Percentiles rank a stretch among this genome's conserved stretches.
phyloP scores from a whole-genome alignment of 2,113 vertebrate genomes.

The Heteronetta atricapilla region DNA sequence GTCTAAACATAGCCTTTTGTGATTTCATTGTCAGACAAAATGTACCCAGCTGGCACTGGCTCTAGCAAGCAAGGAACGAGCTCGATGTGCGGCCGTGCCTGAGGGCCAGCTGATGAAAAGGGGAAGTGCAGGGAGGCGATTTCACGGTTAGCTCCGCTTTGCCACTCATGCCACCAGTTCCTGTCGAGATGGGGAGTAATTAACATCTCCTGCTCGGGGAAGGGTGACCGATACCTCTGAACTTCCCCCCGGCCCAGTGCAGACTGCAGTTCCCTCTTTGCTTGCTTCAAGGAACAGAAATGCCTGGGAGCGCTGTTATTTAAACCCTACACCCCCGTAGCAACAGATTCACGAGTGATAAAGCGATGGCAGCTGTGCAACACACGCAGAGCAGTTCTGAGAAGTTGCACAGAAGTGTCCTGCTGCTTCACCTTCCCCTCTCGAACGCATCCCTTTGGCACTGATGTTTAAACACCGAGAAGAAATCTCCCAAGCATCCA shows the following conservation, averaged over 20 bases:
- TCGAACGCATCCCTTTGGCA: neutral
- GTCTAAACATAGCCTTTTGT: slow-evolving; percentile 67
- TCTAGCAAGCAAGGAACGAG: neutral
- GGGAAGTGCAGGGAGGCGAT: neutral
- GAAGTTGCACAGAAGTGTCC: neutral
- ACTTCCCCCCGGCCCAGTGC: neutral
- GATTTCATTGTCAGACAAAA: slow-evolving; percentile 57
- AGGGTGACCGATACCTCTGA: neutral
- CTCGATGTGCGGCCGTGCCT: neutral
- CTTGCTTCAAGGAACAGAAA: neutral
- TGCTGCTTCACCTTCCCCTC: neutral
- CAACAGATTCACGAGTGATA: fast-evolving
- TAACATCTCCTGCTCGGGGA: neutral
- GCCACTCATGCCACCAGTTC: neutral
- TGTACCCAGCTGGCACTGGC: slow-evolving; percentile 2
- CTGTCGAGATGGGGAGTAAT: neutral
- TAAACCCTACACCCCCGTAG: neutral
- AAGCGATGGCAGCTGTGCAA: neutral
- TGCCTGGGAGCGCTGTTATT: neutral
- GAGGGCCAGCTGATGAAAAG: neutral
- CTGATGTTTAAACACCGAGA: fast-evolving
- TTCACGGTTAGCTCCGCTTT: neutral
- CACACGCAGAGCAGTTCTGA: neutral
- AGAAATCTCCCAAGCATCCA: neutral
- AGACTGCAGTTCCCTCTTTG: neutral